phyloP scores from a whole-genome alignment of 2,888 invertebrate species.

The Lithophane leautieri region DNA sequence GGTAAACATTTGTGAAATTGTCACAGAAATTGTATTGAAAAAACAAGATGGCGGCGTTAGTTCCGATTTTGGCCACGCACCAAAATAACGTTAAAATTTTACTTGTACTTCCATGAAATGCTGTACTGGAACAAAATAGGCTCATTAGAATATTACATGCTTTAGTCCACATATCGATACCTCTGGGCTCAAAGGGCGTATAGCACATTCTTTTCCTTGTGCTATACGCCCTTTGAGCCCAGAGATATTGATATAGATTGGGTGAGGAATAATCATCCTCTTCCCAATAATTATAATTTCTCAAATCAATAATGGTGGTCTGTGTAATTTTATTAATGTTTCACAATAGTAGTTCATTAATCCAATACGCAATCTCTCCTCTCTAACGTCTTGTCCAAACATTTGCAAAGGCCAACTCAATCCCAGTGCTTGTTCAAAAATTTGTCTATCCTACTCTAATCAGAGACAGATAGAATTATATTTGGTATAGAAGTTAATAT shows the following conservation, averaged over 20 bases:
- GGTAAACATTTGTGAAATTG: no score
- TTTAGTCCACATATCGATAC: background rate
- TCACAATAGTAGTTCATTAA: constrained; percentile 2
- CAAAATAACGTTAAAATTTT: no score
- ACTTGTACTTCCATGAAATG: background rate
- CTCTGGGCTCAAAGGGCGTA: no score
- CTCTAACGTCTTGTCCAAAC: background rate
- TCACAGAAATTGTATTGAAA: no score
- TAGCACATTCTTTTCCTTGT: no score
- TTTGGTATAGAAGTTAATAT: background rate
- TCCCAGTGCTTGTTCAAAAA: constrained; percentile 17
- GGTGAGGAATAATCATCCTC: background rate
- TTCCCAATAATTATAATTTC: background rate
- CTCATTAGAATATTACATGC: background rate
- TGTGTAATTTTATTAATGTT: constrained; percentile 1
- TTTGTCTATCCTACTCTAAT: constrained; percentile 13
- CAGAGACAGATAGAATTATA: background rate
- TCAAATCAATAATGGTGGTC: background rate
- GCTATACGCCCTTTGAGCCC: no score
- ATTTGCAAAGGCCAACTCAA: constrained; percentile 8
- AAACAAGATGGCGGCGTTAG: no score
- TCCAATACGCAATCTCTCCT: constrained; percentile 1
- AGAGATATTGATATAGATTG: no score
- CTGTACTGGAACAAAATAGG: background rate
- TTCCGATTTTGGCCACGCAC: no score